A percentile compares a stretch with the other conserved stretches of the same genome.
Evolutionary conservation across 2,888 invertebrate species (phyloP).

Genomic region (Scaptomyza reducta): DNA sequence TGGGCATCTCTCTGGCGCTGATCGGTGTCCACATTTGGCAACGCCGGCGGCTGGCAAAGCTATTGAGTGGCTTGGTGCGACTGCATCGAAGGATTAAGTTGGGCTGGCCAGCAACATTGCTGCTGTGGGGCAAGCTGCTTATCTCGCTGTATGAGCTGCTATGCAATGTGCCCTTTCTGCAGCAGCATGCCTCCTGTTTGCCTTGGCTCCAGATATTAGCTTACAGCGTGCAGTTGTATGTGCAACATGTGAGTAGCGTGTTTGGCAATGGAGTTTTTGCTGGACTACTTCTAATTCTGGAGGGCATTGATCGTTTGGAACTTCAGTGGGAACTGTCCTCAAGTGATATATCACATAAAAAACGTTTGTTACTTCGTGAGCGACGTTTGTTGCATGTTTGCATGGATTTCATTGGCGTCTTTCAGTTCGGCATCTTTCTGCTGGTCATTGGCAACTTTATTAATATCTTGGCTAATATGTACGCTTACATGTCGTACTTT

Average conservation of each 20-base stretch:
- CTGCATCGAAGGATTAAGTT: slow-evolving; percentile 32
- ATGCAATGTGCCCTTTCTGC: slow-evolving; percentile 75
- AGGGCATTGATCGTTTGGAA: slow-evolving; percentile 63
- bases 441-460: slow-evolving; percentile 72
- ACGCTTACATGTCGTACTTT: slow-evolving; percentile 78
- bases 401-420: slow-evolving; percentile 42
- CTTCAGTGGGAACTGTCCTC: slow-evolving; percentile 30
- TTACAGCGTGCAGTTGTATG: slow-evolving; percentile 69
- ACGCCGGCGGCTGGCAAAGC: slow-evolving; percentile 38
- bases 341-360: background rate
- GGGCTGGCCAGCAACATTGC: slow-evolving; percentile 41
- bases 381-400: slow-evolving; percentile 47
- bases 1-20: slow-evolving; percentile 58
- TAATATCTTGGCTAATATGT: slow-evolving; percentile 79
- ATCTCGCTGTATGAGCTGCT: slow-evolving; percentile 70
- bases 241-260: slow-evolving; percentile 72
- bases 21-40: slow-evolving; percentile 52
- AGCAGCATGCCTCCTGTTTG: slow-evolving; percentile 51
- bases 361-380: slow-evolving; percentile 48
- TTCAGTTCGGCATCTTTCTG: slow-evolving; percentile 75
- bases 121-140: slow-evolving; percentile 69
- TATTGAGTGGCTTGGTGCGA: slow-evolving; percentile 41
- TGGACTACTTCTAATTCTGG: slow-evolving; percentile 63
- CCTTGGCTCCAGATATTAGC: slow-evolving; percentile 59
- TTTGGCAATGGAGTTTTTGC: slow-evolving; percentile 72